phyloP scores from a whole-genome alignment of 2,113 vertebrate genomes.

The Pavo muticus region DNA sequence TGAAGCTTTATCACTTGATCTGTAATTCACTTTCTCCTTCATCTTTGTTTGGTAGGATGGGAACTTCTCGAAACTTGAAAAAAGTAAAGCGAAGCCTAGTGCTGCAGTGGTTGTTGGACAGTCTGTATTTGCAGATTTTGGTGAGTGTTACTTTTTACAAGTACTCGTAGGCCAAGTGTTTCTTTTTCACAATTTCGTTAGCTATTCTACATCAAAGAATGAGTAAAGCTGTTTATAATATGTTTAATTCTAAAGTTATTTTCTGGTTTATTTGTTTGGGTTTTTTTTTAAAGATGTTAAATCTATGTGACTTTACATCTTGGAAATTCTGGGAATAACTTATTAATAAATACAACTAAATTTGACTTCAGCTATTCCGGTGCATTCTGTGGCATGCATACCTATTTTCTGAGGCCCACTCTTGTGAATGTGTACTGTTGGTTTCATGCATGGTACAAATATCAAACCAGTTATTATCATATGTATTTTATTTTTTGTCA shows the following conservation, averaged over 20 bases:
- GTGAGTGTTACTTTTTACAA: conserved; percentile 78
- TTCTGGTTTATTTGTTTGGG: background rate
- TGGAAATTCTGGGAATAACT: background rate
- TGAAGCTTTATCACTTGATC: background rate
- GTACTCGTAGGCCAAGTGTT: background rate
- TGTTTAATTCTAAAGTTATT: background rate
- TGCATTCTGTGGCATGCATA: background rate
- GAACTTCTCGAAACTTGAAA: conserved; percentile 80
- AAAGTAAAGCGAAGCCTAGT: conserved; percentile 38
- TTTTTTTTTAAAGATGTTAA: background rate
- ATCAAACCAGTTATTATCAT: background rate
- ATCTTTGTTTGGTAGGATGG: conserved; percentile 84
- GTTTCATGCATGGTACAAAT: background rate
- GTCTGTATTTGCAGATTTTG: conserved; percentile 94
- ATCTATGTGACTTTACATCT: background rate
- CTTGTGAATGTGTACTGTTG: background rate
- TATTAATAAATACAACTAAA: background rate
- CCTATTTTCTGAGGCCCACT: background rate
- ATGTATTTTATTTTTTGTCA: background rate
- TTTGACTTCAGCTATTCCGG: background rate
- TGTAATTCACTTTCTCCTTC: background rate
- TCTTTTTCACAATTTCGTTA: background rate
- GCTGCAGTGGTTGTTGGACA: conserved; percentile 81
- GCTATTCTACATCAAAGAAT: background rate
- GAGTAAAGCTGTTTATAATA: background rate